These are phyloP conservation scores for Hedychridium roseum DNA, from an alignment of 2,888 invertebrate species.

Conservation along the genomic window DNA sequence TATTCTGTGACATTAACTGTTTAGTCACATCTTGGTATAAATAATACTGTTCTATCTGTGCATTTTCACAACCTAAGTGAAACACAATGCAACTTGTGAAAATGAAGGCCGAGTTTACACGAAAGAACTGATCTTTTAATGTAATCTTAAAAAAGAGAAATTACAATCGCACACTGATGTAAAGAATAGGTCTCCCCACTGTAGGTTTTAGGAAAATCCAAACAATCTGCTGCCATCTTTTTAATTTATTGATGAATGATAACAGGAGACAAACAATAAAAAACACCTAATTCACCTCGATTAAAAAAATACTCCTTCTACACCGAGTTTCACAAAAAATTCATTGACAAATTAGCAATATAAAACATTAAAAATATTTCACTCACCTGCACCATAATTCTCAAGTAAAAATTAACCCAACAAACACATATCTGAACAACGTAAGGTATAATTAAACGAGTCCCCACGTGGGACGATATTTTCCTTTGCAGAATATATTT, in stretches of 20 bases:
- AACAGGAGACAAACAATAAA: constrained; percentile 61
- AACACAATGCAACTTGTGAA: no score
- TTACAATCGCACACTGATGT: no score
- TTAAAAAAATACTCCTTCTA: no score
- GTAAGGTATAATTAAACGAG: constrained; percentile 61
- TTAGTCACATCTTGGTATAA: no score
- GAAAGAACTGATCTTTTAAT: no score
- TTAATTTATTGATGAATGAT: constrained; percentile 64
- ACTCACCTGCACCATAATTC: constrained; percentile 63
- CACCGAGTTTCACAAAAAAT: constrained; percentile 53
- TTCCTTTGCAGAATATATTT: constrained; percentile 61
- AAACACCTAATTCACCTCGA: constrained; percentile 56
- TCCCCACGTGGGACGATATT: constrained; percentile 64
- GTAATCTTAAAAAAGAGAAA: no score
- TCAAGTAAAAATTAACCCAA: constrained; percentile 58
- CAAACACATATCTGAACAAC: constrained; percentile 62
- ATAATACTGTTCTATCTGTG: no score
- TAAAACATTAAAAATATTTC: constrained; percentile 41
- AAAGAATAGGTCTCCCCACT: no score
- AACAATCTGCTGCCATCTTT: constrained; percentile 64
- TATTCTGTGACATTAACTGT: no score
- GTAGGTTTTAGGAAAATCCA: no score
- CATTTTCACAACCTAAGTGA: no score
- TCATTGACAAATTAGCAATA: constrained; percentile 18
- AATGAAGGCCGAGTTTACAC: no score